Percentiles rank a stretch among this genome's conserved stretches.
Evolutionary conservation across 2,113 vertebrate genomes (phyloP).

Genomic region (Leuciscus idus): DNA sequence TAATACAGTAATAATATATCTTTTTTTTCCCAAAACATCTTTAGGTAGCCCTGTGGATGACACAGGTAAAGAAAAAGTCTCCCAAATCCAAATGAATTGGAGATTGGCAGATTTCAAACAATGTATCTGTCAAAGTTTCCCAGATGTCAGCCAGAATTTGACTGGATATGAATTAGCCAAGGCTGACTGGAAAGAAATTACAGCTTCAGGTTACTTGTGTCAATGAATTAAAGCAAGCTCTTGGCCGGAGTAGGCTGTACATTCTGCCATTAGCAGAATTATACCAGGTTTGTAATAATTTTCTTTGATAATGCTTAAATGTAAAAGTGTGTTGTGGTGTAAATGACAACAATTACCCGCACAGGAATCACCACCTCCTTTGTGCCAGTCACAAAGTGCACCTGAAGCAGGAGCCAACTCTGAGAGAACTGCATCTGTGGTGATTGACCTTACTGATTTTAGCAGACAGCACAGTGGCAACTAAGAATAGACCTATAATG

Average conservation of each 20-base stretch:
- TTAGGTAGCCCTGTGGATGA: not conserved
- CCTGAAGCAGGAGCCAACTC: not conserved
- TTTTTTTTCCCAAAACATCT: not conserved
- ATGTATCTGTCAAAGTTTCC: constrained; percentile 1
- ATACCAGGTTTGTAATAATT: not conserved
- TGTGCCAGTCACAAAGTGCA: not conserved
- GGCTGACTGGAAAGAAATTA: not conserved
- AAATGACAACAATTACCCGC: not conserved
- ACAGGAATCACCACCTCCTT: not conserved
- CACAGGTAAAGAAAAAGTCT: not conserved
- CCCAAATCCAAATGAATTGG: not conserved
- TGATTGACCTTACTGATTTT: constrained; percentile 1
- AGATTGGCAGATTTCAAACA: not conserved
- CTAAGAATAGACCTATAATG: not conserved
- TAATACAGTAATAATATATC: not conserved
- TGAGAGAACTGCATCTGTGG: not conserved
- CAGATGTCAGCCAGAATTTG: constrained; percentile 1
- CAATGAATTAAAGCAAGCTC: not conserved
- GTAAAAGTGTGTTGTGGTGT: not conserved
- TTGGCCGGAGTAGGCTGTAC: constrained; percentile 3
- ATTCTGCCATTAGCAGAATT: not conserved
- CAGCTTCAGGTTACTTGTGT: not conserved
- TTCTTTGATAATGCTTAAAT: not conserved
- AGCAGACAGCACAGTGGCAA: not conserved
- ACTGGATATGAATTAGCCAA: not conserved